Base-by-base conservation (phyloP, 2,797 vertebrate species). In the Cryptoprocta ferox region DNA sequence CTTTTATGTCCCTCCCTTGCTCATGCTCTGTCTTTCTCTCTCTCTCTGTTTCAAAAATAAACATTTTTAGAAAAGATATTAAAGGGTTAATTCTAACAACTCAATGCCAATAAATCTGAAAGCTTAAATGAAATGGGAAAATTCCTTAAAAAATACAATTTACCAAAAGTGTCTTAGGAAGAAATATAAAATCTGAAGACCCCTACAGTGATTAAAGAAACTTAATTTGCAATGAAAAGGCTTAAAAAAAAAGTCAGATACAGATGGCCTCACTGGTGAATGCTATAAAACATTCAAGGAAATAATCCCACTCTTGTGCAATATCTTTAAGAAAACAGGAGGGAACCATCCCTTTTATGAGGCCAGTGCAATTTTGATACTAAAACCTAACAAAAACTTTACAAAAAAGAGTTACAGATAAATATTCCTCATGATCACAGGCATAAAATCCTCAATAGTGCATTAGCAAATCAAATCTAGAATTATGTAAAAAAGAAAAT, bases 161-260 rank as follows among this genome's bases (percentile, higher is more conserved):
- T 53, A 30, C 21, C 28, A 21, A 28, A 71, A 75, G 2, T 91
- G 16, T 21, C 48, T 91, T 53, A 80, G 56, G 39, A 66, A 96
- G 28, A 86, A 81, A 68, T 24, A 42, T n/a, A 61, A 78, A 48
- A 70, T 63, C 70, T 76, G n/a, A 79, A 93, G 28, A 30, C 6
- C 8, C 5, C 9, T 61, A 82, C 15, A 76, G 56, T 50, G 8
- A 78, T 89, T 78, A 70, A 61, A 32, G 84, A 71, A 89, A 79
- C 9, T 89, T 84, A 84, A 91, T 90, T 75, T 90, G 28, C 56
- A 81, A 86, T 73, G 56, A 90, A 85, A 89, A 84, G 9, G 2
- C 19, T 79, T 80, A 8, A 50, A 71, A 80, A 80, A n/a, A 53
- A 63, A 14, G 53, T 88, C 50, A 79, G 15, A 79, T 73, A 39